Conservation (phyloP, 2,797 vertebrate genomes). For the Silurus aristotelis region DNA sequence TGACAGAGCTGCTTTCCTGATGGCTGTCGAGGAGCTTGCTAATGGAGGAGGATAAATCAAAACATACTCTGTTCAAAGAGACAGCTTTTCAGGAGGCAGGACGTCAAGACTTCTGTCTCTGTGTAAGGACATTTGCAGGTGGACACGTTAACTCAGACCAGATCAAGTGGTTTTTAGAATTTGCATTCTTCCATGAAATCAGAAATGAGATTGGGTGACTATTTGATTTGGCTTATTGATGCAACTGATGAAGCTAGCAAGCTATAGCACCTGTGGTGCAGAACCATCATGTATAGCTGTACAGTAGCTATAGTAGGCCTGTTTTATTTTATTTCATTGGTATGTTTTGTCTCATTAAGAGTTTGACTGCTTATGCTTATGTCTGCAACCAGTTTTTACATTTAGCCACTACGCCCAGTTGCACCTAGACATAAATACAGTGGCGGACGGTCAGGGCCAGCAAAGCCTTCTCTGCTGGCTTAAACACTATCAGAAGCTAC, state of each 20-base stretch:
- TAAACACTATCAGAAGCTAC: no score
- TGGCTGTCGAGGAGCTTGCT: slow-evolving; percentile 54
- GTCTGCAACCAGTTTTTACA: not conserved
- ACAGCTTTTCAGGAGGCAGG: slow-evolving; percentile 25
- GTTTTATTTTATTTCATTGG: not conserved
- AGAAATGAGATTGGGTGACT: not conserved
- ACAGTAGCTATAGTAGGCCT: not conserved
- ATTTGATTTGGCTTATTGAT: not conserved
- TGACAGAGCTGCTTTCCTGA: slow-evolving; percentile 84
- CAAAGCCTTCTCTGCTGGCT: no score
- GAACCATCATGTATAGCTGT: not conserved
- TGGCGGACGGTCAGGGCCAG: no score
- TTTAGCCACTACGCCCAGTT: not conserved
- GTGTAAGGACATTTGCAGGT: slow-evolving; percentile 11
- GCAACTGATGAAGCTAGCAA: not conserved
- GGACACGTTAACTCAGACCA: not conserved
- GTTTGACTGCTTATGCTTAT: not conserved
- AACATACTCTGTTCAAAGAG: slow-evolving; percentile 27
- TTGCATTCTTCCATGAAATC: not conserved
- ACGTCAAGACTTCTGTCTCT: slow-evolving; percentile 18
- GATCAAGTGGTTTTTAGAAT: not conserved
- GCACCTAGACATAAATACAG: not conserved
- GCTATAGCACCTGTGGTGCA: not conserved
- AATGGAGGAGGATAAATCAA: slow-evolving; percentile 44
- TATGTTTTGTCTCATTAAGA: not conserved